Conservation (phyloP, 1,140 invertebrate genomes). For the Neodiprion fabricii region DNA sequence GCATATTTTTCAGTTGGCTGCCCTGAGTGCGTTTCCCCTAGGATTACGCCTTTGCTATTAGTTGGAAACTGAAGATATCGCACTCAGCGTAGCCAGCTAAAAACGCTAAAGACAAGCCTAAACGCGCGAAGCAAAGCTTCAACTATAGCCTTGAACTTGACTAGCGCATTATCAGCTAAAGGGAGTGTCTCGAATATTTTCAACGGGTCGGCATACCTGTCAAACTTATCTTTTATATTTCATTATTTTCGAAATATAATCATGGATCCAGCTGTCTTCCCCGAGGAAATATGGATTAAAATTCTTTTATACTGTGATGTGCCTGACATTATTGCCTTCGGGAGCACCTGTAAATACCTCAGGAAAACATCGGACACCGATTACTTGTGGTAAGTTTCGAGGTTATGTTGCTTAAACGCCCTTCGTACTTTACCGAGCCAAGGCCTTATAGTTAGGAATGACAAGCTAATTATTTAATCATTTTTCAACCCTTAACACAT, state of each 20-base stretch:
- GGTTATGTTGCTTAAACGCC: slow-evolving; percentile 37
- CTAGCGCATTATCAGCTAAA: slow-evolving; percentile 48
- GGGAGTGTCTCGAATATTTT: slow-evolving; percentile 45
- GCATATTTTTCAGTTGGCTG: no score
- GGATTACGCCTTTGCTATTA: no score
- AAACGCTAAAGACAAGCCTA: no score
- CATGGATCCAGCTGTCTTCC: slow-evolving; percentile 60
- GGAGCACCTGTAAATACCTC: slow-evolving; percentile 60
- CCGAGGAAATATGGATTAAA: slow-evolving; percentile 62
- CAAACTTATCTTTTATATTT: slow-evolving; percentile 15
- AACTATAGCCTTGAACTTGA: slow-evolving; percentile 58
- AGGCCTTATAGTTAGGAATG: not conserved
- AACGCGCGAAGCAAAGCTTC: no score
- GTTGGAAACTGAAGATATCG: no score
- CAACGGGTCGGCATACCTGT: not conserved
- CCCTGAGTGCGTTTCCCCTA: no score
- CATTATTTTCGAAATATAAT: slow-evolving; percentile 27
- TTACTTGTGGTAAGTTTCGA: slow-evolving; percentile 57
- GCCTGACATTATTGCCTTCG: slow-evolving; percentile 61
- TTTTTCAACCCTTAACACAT: not conserved
- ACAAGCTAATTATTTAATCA: not conserved
- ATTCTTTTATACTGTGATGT: slow-evolving; percentile 60
- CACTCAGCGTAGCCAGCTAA: no score
- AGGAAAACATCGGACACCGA: slow-evolving; percentile 58
- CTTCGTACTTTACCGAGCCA: not conserved